Conservation (phyloP, 2,113 vertebrate genomes). For the Phocoena phocoena region DNA sequence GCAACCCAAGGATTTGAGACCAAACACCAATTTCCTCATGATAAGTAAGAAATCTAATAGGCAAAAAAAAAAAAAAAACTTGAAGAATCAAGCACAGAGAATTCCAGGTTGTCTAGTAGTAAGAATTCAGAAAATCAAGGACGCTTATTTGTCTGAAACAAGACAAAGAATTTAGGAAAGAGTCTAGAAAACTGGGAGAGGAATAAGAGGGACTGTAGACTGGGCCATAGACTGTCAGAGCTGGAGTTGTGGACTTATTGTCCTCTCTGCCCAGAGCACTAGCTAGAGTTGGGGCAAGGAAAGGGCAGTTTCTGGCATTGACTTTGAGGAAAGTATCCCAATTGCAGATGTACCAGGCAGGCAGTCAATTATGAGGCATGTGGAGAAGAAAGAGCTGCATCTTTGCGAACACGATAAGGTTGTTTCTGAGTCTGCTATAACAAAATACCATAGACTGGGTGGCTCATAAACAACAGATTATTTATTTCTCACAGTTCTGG, state of each 20-base stretch:
- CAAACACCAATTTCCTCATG: background rate
- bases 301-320: background rate
- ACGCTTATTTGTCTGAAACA: background rate
- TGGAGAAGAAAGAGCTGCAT: background rate
- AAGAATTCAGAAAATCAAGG: background rate
- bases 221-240: background rate
- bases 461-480: background rate
- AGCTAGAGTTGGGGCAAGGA: background rate
- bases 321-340: background rate
- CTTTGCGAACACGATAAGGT: background rate
- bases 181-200: background rate
- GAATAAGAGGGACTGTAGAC: background rate
- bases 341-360: background rate
- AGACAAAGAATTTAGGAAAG: background rate
- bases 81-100: background rate
- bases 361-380: background rate
- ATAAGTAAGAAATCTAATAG: background rate
- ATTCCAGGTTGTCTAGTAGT: background rate
- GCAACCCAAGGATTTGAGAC: background rate
- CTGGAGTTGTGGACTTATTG: background rate
- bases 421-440: background rate
- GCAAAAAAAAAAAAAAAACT: background rate
- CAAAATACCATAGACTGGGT: background rate
- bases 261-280: background rate
- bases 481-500: background rate